phyloP scores from a whole-genome alignment of 2,113 vertebrate genomes.

The Pelusios castaneus region DNA sequence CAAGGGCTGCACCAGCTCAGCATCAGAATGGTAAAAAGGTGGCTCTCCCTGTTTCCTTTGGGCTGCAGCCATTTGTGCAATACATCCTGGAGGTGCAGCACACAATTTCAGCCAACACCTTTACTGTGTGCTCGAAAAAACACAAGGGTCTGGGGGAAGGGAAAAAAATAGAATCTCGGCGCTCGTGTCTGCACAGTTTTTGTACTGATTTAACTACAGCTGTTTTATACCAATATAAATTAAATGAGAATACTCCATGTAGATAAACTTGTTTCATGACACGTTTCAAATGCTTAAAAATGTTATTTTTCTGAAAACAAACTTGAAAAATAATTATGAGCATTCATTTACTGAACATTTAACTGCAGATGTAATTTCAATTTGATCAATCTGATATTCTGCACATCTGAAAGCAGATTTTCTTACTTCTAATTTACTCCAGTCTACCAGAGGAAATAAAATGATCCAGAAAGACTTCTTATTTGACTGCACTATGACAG shows the following conservation, averaged over 20 bases:
- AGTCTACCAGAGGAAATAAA: background rate
- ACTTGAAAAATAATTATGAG: background rate
- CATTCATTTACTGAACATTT: background rate
- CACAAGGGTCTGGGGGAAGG: background rate
- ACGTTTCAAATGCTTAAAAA: background rate
- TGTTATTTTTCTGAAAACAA: background rate
- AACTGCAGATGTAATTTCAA: background rate
- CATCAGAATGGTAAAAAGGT: background rate
- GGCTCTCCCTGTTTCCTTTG: background rate
- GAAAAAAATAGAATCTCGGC: background rate
- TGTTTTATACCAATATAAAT: background rate
- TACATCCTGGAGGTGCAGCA: background rate
- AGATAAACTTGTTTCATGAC: background rate
- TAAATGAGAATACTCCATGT: background rate
- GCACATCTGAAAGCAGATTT: background rate
- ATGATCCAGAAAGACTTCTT: background rate
- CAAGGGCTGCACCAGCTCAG: fast-evolving
- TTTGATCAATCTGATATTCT: background rate
- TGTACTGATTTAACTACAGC: background rate
- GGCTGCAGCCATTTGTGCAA: background rate
- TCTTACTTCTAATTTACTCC: background rate
- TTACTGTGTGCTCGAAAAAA: background rate
- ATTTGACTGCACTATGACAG: constrained; percentile 27
- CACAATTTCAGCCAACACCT: background rate
- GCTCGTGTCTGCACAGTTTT: background rate